Percentiles rank a stretch among this genome's conserved stretches.
These are phyloP conservation scores for Silurus glanis DNA, from an alignment of 2,113 vertebrate species.

Conservation along the genomic window DNA sequence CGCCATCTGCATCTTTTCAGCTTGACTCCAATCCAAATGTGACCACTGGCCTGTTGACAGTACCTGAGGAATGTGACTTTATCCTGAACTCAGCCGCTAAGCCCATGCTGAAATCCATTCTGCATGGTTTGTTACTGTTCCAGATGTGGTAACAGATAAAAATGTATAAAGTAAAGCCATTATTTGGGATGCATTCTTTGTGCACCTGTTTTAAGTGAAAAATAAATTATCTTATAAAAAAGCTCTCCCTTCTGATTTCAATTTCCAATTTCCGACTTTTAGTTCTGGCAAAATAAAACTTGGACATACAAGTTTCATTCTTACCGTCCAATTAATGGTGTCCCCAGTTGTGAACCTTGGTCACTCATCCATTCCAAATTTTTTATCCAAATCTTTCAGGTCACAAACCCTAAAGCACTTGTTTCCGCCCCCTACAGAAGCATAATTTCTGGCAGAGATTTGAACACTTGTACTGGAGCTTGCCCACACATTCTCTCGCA, in stretches of 20 bases:
- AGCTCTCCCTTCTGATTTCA: neutral
- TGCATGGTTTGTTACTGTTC: neutral
- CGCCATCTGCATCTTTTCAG: constrained; percentile 45
- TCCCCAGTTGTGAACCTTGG: neutral
- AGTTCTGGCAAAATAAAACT: neutral
- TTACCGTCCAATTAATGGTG: neutral
- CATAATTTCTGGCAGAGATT: neutral
- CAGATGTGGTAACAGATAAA: constrained; percentile 3
- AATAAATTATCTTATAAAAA: no score
- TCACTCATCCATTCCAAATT: neutral
- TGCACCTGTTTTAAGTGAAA: constrained; percentile 3
- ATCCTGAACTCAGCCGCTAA: constrained; percentile 4
- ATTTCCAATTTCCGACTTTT: no score
- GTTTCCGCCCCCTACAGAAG: neutral
- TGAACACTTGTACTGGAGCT: neutral
- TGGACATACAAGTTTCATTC: no score
- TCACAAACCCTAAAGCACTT: neutral
- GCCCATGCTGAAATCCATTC: constrained; percentile 18
- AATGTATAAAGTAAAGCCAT: neutral
- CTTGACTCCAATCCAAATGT: constrained; percentile 38
- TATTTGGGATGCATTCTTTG: neutral
- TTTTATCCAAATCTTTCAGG: neutral
- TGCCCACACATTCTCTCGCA: neutral
- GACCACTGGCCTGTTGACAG: constrained; percentile 7
- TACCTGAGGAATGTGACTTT: constrained; percentile 27